A percentile compares a stretch with the other conserved stretches of the same genome.
Conservation (phyloP, 2,113 vertebrate genomes). For the Tragelaphus scriptus region DNA sequence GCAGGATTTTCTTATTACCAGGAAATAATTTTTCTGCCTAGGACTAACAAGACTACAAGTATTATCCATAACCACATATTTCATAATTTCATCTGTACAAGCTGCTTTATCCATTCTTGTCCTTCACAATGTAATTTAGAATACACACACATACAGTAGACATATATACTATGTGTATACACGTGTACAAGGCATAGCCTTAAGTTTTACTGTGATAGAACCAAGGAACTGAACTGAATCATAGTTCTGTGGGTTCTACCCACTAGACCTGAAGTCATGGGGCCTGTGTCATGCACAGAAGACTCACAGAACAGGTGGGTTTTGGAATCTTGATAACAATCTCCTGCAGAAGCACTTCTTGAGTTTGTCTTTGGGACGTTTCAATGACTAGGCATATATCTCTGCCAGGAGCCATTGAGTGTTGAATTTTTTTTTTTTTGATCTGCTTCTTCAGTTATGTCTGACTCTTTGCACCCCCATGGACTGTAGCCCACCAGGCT, state of each 20-base stretch:
- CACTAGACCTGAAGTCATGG: not conserved
- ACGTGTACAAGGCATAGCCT: not conserved
- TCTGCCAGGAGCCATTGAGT: not conserved
- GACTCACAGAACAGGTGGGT: not conserved
- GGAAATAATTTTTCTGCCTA: not conserved
- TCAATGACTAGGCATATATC: not conserved
- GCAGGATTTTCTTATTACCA: not conserved
- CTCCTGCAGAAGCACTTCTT: not conserved
- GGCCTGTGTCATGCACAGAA: not conserved
- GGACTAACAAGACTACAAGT: not conserved
- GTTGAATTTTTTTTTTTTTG: not conserved
- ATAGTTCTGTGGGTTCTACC: not conserved
- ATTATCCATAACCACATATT: not conserved
- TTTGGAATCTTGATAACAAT: not conserved
- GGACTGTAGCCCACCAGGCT: not conserved
- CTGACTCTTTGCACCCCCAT: not conserved
- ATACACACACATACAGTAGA: not conserved
- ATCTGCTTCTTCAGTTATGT: not conserved
- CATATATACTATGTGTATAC: not conserved
- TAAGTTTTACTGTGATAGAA: not conserved
- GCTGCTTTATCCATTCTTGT: not conserved
- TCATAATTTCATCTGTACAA: not conserved
- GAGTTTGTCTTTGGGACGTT: not conserved
- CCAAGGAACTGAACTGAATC: not conserved
- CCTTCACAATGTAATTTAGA: not conserved